Evolutionary conservation across 2,113 vertebrate species (phyloP), one percentile per base, ranked within the genome.

Genomic region (Centrocercus urophasianus): DNA sequence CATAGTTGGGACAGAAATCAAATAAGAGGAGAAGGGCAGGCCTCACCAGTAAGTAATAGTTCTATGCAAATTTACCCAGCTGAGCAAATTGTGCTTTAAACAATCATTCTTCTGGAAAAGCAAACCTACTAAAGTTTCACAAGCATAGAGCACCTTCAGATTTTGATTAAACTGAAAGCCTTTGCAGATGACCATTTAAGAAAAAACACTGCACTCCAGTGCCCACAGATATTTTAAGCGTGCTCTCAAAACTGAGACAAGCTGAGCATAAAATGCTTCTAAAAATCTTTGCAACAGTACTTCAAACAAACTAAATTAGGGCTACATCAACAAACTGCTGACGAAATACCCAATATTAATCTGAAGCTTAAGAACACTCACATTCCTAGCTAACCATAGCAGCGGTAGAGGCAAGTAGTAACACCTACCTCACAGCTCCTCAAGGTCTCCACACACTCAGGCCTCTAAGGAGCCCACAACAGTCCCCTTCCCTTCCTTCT

Each of bases 341-440:
- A 72, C n/a, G 14, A 14, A 65, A 25, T 54, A 59, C 3, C 6
- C n/a, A 6, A 14, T 38, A 56, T 89, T 17, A 19, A 21, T 38
- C 52, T 54, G 25, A 42, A 69, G 36, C 6, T 43, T 20, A 56
- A 83, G 66, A 18, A 47, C 11, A 43, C 6, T 28, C 2, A 10
- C 1, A 38, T 42, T 65, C 13, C 18, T 27, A 6, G 13, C 3
- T 45, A 71, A 20, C 28, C 3, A 6, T 27, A 34, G 43, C 8
- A 19, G 11, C 24, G 21, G 9, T 30, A 22, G 48, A 38, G 6
- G 9, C 4, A 52, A 11, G 28, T 3, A 7, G 2, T 4, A 6
- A n/a, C 11, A 30, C 43, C 19, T 25, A 6, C 10, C 36, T 72
- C 32, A 54, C 8, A 19, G 38, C 11, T 38, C 25, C 36, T 57